Conservation (phyloP, 2,888 invertebrate genomes). For the Eristalinus sepulchralis region DNA sequence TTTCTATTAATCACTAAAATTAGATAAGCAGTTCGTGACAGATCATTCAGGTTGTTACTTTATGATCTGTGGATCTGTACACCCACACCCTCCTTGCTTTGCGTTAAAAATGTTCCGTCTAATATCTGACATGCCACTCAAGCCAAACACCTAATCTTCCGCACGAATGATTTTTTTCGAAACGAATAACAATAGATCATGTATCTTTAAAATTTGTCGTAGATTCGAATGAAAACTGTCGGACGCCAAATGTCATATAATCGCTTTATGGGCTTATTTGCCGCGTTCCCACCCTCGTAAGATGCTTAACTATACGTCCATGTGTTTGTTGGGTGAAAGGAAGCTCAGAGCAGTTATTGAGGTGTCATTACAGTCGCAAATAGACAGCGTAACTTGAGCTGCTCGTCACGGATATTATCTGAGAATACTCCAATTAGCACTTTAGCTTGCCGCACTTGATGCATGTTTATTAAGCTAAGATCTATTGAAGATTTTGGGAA, state of each 20-base stretch:
- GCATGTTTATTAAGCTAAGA: too few species aligned
- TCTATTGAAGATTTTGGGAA: too few species aligned
- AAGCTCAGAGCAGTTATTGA: too few species aligned
- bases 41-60: not conserved
- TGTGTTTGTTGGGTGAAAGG: too few species aligned
- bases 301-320: not conserved
- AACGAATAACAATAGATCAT: not conserved
- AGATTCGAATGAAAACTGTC: not conserved
- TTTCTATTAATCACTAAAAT: not conserved
- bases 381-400: too few species aligned
- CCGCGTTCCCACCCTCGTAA: not conserved
- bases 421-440: too few species aligned
- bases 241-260: not conserved
- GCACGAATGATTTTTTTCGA: slow-evolving; percentile 1
- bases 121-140: not conserved
- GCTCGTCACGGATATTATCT: too few species aligned
- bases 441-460: too few species aligned
- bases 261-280: not conserved
- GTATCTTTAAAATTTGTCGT: not conserved
- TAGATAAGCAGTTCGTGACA: not conserved
- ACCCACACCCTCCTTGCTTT: not conserved
- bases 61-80: not conserved
- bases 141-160: not conserved
- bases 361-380: too few species aligned
- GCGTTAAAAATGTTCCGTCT: not conserved